A percentile compares a stretch with the other conserved stretches of the same genome.
Conservation (phyloP, 2,113 vertebrate species). For the Centropus bengalensis region DNA sequence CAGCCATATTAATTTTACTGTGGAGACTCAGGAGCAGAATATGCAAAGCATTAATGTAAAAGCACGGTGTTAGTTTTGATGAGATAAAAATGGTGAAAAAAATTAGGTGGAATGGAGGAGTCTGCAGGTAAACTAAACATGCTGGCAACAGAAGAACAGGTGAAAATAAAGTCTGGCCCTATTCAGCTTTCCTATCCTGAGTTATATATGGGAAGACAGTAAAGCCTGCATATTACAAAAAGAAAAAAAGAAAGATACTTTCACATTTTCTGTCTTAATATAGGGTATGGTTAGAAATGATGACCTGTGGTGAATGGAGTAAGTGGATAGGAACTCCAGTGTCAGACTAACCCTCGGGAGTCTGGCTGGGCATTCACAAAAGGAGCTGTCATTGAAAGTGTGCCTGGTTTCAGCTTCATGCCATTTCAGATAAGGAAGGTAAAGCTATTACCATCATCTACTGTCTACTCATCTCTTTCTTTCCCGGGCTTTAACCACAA, state of each 20-base stretch:
- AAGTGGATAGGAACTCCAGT: not conserved
- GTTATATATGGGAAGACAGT: not conserved
- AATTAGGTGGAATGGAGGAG: not conserved
- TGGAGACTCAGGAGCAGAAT: not conserved
- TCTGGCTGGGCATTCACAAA: not conserved
- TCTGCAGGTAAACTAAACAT: not conserved
- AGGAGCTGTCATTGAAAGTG: not conserved
- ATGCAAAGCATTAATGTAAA: not conserved
- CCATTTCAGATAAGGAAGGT: not conserved
- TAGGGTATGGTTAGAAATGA: not conserved
- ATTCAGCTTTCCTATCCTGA: not conserved
- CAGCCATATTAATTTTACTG: not conserved
- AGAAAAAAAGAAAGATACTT: not conserved
- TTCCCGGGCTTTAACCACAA: not conserved
- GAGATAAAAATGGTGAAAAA: not conserved
- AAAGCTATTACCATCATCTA: not conserved
- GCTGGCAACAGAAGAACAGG: not conserved
- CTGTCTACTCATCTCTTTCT: not conserved
- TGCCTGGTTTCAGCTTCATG: not conserved
- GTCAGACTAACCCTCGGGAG: not conserved
- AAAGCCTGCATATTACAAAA: not conserved
- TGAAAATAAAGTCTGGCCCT: not conserved
- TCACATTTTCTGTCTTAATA: not conserved
- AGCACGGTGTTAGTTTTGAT: not conserved
- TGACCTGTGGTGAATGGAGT: not conserved